Conservation (phyloP, 2,797 vertebrate species). For the Poecilia picta region DNA sequence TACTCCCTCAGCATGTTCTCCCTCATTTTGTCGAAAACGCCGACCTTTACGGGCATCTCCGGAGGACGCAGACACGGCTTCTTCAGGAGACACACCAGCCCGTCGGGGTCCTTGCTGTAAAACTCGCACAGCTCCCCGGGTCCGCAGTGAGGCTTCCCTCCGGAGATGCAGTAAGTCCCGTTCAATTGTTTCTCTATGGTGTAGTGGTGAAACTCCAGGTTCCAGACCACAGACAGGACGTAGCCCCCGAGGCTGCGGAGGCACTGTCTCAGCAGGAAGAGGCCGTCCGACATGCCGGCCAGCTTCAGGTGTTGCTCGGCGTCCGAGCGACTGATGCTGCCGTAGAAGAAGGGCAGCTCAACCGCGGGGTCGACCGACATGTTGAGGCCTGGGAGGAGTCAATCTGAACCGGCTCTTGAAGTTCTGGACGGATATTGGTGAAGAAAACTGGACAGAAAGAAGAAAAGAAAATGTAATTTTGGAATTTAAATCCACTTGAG, state of each 20-base stretch:
- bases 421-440: constrained; percentile 9
- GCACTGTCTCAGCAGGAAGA: constrained; percentile 94
- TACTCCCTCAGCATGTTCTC: constrained; percentile 96
- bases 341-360: constrained; percentile 95
- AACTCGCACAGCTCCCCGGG: constrained; percentile 94
- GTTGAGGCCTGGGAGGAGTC: constrained; percentile 26
- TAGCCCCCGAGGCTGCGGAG: constrained; percentile 95
- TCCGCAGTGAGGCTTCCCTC: constrained; percentile 92
- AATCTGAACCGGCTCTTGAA: constrained; percentile 13
- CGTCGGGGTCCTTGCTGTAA: constrained; percentile 92
- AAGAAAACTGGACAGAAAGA: constrained; percentile 26
- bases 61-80: constrained; percentile 90
- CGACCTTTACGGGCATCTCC: constrained; percentile 78
- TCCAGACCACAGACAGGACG: constrained; percentile 90
- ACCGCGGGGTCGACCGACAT: constrained; percentile 89
- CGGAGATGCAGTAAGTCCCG: constrained; percentile 89
- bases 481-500: constrained; percentile 2
- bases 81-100: constrained; percentile 87
- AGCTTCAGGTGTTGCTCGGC: constrained; percentile 94
- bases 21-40: constrained; percentile 89
- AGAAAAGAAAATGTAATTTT: background rate
- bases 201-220: constrained; percentile 91
- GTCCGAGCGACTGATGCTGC: constrained; percentile 91
- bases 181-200: constrained; percentile 93
- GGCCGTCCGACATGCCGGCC: constrained; percentile 91